phyloP scores from a whole-genome alignment of 2,797 vertebrate species.

The Chiroxiphia lanceolata region DNA sequence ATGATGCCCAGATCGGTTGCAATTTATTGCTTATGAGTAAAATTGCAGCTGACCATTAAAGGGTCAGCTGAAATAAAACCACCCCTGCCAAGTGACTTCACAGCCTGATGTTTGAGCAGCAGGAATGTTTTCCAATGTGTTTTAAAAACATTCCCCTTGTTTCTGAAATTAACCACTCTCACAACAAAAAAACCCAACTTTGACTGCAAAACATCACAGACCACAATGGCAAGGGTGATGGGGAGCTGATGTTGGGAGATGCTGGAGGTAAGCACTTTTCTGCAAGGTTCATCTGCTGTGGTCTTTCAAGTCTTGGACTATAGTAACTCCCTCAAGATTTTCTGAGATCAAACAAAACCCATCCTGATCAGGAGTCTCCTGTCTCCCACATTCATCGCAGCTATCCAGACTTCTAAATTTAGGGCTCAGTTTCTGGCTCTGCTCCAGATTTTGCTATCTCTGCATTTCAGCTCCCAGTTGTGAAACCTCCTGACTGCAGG shows the following conservation, averaged over 20 bases:
- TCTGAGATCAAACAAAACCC: neutral
- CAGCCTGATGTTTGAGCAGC: neutral
- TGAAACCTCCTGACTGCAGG: neutral
- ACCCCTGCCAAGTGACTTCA: neutral
- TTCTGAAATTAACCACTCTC: neutral
- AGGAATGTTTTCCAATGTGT: neutral
- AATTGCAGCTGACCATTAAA: conserved; percentile 17
- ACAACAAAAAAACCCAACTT: neutral
- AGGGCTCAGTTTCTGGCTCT: neutral
- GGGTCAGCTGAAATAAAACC: neutral
- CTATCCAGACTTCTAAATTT: neutral
- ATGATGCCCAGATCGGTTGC: neutral
- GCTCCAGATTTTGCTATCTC: neutral
- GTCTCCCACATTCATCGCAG: neutral
- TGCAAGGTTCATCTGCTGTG: neutral
- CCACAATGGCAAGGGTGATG: neutral
- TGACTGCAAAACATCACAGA: neutral
- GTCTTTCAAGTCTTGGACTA: neutral
- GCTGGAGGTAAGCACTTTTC: neutral
- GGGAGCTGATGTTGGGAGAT: neutral
- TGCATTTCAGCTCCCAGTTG: neutral
- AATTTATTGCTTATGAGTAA: neutral
- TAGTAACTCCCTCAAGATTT: neutral
- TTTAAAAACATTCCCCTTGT: neutral
- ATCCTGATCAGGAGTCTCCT: neutral